Evolutionary conservation across 1,140 invertebrate species (phyloP), one percentile per base, ranked within the genome.

Genomic region (Drosophila equinoxialis): DNA sequence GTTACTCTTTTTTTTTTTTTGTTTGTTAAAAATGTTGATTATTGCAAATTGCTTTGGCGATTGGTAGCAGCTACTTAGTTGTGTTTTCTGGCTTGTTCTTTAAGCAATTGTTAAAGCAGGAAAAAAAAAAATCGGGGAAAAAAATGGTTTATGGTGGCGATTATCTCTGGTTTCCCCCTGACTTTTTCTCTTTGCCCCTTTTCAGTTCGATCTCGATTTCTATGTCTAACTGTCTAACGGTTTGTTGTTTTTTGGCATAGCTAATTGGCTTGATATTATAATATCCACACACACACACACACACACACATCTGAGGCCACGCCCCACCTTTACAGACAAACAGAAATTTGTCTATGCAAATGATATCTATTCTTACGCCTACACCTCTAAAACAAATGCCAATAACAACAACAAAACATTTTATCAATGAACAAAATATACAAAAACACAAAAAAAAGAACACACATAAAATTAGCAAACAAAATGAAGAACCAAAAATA

Each of bases 1-100:
- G 20, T 71, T 61, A 42, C 59, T 69, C 59, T 59, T 51, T 74
- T 68, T 66, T 65, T 67, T 71, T 45, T 68, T 11, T 63, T 45
- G 77, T 85, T 84, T 85, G 74, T 74, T 77, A 87, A 86, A 82
- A 87, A 87, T 89, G 84, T 87, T 87, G 84, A 87, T 87, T 89
- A 87, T 89, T 87, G 84, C 84, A 87, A 87, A 87, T 87, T 87
- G 84, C 85, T 87, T 84, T 89, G 84, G 84, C 84, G 74, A 89
- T 87, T 87, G 84, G 84, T 81, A 89, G 84, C 84, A 87, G 84
- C 84, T 89, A 89, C 83, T 87, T 89, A 89, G 84, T 79, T 87
- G 81, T 83, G 79, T 87, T 87, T 76, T 77, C 64, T 66, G 68
- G 77, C 82, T 86, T 89, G 83, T 87, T 83, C 84, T 59, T 86